These are phyloP conservation scores for Nansenia antarctica DNA, from an alignment of 2,113 vertebrate species.

Conservation along the genomic window DNA sequence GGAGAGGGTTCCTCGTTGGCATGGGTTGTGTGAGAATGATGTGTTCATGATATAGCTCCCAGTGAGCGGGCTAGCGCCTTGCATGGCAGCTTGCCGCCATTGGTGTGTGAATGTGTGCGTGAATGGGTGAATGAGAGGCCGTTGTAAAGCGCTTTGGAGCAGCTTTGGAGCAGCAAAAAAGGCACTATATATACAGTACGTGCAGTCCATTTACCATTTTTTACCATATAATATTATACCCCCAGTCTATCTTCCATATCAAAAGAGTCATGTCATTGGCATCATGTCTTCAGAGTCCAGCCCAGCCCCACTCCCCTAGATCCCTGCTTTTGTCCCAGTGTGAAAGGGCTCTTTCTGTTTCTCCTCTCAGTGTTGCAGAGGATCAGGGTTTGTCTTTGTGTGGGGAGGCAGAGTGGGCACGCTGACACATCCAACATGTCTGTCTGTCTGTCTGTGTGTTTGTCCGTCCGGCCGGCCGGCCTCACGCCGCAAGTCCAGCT, in stretches of 20 bases:
- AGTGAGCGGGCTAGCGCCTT: too few species aligned
- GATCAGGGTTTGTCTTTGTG: slow-evolving; percentile 59
- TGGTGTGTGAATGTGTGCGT: too few species aligned
- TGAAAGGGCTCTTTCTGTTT: slow-evolving; percentile 56
- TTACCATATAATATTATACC: too few species aligned
- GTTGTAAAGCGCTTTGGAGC: too few species aligned
- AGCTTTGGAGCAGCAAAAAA: too few species aligned
- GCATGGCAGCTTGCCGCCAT: too few species aligned
- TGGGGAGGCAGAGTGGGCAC: slow-evolving; percentile 37
- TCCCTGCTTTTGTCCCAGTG: slow-evolving; percentile 50
- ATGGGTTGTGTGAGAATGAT: not conserved
- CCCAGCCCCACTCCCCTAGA: slow-evolving; percentile 33
- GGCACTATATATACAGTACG: too few species aligned
- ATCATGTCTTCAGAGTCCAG: slow-evolving; percentile 29
- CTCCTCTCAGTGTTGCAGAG: slow-evolving; percentile 33
- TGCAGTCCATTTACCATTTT: too few species aligned
- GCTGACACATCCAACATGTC: slow-evolving; percentile 39
- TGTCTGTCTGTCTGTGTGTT: too few species aligned
- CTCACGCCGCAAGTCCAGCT: slow-evolving; percentile 47
- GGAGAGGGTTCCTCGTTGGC: not conserved
- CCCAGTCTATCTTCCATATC: not conserved
- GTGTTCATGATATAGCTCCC: not conserved
- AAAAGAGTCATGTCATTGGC: slow-evolving; percentile 20
- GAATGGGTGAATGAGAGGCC: too few species aligned
- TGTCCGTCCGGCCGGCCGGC: too few species aligned